Evolutionary conservation across 2,888 invertebrate genomes (phyloP).

Genomic region (Iselma pallidipennis): DNA sequence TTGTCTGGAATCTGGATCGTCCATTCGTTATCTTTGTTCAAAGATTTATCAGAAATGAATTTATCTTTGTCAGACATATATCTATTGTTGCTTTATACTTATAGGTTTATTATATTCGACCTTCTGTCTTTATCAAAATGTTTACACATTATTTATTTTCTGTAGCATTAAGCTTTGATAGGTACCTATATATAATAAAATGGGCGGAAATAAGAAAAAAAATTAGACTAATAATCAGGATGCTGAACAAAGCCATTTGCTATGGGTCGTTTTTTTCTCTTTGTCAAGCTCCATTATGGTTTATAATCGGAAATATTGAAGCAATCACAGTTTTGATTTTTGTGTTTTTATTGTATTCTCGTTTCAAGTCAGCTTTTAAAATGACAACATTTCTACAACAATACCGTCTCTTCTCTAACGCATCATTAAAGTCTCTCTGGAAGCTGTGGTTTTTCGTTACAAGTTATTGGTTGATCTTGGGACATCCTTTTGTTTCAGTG

Average conservation of each 20-base stretch:
- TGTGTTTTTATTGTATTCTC: too few species aligned
- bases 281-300: too few species aligned
- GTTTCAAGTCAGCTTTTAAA: not conserved
- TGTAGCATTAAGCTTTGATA: slow-evolving; percentile 20
- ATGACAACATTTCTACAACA: slow-evolving; percentile 20
- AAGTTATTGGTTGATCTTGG: slow-evolving; percentile 30
- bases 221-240: too few species aligned
- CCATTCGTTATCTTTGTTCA: slow-evolving; percentile 35
- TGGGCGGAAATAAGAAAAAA: too few species aligned
- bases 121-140: slow-evolving; percentile 43
- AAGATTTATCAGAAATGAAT: too few species aligned
- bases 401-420: slow-evolving; percentile 17
- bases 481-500: slow-evolving; percentile 32
- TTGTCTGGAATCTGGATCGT: slow-evolving; percentile 51
- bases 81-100: slow-evolving; percentile 34
- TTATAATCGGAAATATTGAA: too few species aligned
- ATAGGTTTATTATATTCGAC: slow-evolving; percentile 49
- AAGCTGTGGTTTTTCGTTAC: slow-evolving; percentile 8
- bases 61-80: slow-evolving; percentile 23
- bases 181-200: not conserved
- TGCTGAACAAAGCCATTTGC: too few species aligned
- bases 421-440: slow-evolving; percentile 28
- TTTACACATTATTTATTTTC: slow-evolving; percentile 41
- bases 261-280: too few species aligned
- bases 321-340: too few species aligned